A percentile compares a stretch with the other conserved stretches of the same genome.
These are phyloP conservation scores for Panzeria rudis DNA, from an alignment of 2,888 invertebrate species.

Conservation along the genomic window DNA sequence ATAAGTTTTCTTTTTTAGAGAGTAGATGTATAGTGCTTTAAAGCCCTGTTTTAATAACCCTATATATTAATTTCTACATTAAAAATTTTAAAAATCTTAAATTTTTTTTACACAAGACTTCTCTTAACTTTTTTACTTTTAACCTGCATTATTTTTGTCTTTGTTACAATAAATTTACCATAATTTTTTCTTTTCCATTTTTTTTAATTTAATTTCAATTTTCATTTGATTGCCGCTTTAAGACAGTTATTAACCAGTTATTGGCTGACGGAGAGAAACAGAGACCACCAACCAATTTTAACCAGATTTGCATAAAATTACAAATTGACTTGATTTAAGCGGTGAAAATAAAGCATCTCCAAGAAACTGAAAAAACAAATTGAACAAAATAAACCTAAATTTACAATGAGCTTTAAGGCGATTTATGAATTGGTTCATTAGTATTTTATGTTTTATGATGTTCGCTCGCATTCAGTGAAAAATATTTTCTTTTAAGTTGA, in stretches of 20 bases:
- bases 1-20: no score
- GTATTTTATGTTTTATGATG: conserved; percentile 27
- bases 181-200: background rate
- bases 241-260: conserved; percentile 68
- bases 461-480: background rate
- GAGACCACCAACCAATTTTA: conserved; percentile 42
- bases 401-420: conserved; percentile 56
- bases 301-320: conserved; percentile 8
- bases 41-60: no score
- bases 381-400: conserved; percentile 42
- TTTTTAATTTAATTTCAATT: conserved; percentile 44
- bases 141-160: background rate
- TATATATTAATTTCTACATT: no score
- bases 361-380: background rate
- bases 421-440: conserved; percentile 60
- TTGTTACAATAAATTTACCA: background rate
- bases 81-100: no score
- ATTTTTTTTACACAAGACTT: background rate
- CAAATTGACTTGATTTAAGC: conserved; percentile 16
- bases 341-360: conserved; percentile 27
- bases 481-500: conserved; percentile 61
- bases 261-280: conserved; percentile 11
- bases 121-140: background rate
- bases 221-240: conserved; percentile 51
- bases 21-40: no score